Conservation (phyloP, 1,140 invertebrate species). For the Rhynchophorus ferrugineus region DNA sequence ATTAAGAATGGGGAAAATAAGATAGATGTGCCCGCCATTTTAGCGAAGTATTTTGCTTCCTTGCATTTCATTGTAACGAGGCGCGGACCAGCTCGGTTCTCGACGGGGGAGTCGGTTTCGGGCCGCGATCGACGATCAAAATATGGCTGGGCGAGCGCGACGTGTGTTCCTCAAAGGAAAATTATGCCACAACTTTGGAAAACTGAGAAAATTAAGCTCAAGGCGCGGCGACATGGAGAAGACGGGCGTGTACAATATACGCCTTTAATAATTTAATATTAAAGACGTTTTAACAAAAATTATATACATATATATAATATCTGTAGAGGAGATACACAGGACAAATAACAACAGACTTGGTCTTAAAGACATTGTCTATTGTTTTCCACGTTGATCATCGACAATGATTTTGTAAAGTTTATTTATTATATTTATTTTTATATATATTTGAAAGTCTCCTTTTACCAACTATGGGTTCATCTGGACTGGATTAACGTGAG, state of each 20-base stretch:
- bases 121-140: neutral
- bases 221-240: conserved; percentile 7
- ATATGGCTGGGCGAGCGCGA: conserved; percentile 21
- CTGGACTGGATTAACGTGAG: too few relatives aligned
- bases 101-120: conserved; percentile 4
- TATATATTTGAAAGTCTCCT: too few relatives aligned
- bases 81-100: conserved; percentile 2
- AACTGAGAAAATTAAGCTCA: conserved; percentile 36
- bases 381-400: too few relatives aligned
- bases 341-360: too few relatives aligned
- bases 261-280: neutral
- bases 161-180: conserved; percentile 37
- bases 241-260: conserved; percentile 1
- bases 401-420: too few relatives aligned
- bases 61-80: conserved; percentile 36
- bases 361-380: too few relatives aligned
- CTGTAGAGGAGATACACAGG: too few relatives aligned
- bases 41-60: conserved; percentile 34
- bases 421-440: too few relatives aligned
- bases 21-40: conserved; percentile 39
- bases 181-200: conserved; percentile 36
- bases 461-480: too few relatives aligned
- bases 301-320: too few relatives aligned
- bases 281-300: too few relatives aligned
- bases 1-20: conserved; percentile 38